phyloP scores from a whole-genome alignment of 2,888 invertebrate species.

The Melipona beecheii region DNA sequence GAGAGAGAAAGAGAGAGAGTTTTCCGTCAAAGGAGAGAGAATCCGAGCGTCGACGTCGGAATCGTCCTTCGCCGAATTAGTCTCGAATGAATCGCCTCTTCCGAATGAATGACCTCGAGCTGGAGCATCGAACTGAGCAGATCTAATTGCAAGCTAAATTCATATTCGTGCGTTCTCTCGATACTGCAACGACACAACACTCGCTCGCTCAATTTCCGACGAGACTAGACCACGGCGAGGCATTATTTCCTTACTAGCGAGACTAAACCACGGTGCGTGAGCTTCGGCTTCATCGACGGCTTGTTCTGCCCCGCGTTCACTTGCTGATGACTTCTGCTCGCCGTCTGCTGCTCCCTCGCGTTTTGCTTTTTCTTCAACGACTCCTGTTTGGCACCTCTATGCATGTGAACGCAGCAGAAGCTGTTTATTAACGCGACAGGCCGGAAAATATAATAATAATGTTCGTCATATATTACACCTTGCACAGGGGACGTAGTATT shows the following conservation, averaged over 20 bases:
- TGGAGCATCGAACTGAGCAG: conserved; percentile 4
- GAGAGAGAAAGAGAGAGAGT: too few relatives aligned
- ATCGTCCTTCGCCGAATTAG: neutral
- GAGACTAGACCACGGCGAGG: conserved; percentile 60
- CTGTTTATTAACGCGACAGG: conserved; percentile 58
- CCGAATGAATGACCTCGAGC: neutral
- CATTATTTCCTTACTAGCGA: conserved; percentile 75
- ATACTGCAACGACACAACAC: neutral
- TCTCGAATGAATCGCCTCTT: neutral
- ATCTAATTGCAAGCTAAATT: conserved; percentile 9
- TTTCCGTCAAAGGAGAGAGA: neutral
- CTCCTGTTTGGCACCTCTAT: conserved; percentile 83
- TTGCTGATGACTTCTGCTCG: conserved; percentile 60
- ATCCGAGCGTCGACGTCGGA: neutral
- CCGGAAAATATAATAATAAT: conserved; percentile 38
- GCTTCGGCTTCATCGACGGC: conserved; percentile 66
- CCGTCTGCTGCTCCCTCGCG: conserved; percentile 68
- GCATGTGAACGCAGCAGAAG: conserved; percentile 54
- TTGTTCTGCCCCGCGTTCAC: conserved; percentile 49
- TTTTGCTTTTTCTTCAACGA: conserved; percentile 78
- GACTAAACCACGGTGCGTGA: conserved; percentile 71
- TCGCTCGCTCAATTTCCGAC: conserved; percentile 60
- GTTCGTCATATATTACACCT: conserved; percentile 21
- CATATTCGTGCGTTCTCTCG: conserved; percentile 21
- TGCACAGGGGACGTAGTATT: conserved; percentile 8